These are phyloP conservation scores for Nycticebus coucang DNA, from an alignment of 2,113 vertebrate genomes.

Conservation along the genomic window DNA sequence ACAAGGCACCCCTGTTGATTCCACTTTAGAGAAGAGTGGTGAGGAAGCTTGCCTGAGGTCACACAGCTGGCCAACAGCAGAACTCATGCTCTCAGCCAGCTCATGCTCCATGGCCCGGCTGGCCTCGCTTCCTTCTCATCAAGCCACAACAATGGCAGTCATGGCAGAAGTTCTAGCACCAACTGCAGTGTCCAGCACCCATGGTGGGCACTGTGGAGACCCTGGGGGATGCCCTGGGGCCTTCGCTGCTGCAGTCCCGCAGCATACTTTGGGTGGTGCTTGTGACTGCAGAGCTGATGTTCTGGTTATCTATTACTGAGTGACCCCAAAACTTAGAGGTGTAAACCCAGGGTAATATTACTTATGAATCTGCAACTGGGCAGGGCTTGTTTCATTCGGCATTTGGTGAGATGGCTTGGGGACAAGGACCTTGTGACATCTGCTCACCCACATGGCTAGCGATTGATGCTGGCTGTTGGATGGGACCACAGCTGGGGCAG, in stretches of 20 bases:
- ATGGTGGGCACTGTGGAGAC: accelerated
- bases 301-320: not conserved
- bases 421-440: not conserved
- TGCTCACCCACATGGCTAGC: not conserved
- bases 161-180: not conserved
- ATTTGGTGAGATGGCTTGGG: accelerated
- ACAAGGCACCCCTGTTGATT: no score
- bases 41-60: not conserved
- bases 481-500: not conserved
- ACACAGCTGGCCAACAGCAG: not conserved
- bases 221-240: not conserved
- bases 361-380: not conserved
- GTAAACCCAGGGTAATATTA: not conserved
- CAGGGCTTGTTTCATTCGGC: no score
- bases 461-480: not conserved
- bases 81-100: no score
- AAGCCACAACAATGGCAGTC: not conserved
- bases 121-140: not conserved
- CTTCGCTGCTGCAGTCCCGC: not conserved
- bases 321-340: no score
- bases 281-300: not conserved
- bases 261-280: accelerated
- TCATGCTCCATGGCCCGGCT: no score
- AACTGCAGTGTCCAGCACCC: accelerated
- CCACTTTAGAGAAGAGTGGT: not conserved